Evolutionary conservation across 2,113 vertebrate genomes (phyloP).

Genomic region (Chinchilla lanigera): DNA sequence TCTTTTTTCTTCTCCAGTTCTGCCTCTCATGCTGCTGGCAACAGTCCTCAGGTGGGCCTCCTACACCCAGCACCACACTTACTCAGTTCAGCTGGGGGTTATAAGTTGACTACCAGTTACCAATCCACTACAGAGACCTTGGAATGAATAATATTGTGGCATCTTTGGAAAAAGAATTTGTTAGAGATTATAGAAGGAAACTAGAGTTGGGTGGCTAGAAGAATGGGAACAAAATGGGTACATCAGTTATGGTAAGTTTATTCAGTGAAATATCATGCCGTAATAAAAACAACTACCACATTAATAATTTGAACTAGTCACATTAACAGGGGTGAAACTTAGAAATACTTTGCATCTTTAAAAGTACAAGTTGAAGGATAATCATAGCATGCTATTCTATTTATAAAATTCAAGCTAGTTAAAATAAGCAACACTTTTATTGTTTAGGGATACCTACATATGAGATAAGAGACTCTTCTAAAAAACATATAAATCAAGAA

Average conservation of each 20-base stretch:
- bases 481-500: neutral
- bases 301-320: neutral
- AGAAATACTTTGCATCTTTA: neutral
- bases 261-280: neutral
- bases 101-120: too few species aligned
- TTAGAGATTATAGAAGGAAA: neutral
- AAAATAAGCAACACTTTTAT: neutral
- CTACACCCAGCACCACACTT: too few species aligned
- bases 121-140: too few species aligned
- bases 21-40: too few species aligned
- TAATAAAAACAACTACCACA: neutral
- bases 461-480: neutral
- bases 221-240: neutral
- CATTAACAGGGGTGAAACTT: neutral
- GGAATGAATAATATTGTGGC: neutral
- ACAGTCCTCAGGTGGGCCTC: too few species aligned
- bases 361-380: neutral
- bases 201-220: neutral
- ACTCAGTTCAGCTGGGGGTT: too few species aligned
- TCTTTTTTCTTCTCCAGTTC: too few species aligned
- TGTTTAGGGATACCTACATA: neutral
- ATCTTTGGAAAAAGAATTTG: conserved; percentile 9
- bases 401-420: neutral
- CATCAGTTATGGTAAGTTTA: neutral
- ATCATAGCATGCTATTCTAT: neutral